Conservation (phyloP, 2,888 invertebrate genomes). For the Callyntrura sp. region DNA sequence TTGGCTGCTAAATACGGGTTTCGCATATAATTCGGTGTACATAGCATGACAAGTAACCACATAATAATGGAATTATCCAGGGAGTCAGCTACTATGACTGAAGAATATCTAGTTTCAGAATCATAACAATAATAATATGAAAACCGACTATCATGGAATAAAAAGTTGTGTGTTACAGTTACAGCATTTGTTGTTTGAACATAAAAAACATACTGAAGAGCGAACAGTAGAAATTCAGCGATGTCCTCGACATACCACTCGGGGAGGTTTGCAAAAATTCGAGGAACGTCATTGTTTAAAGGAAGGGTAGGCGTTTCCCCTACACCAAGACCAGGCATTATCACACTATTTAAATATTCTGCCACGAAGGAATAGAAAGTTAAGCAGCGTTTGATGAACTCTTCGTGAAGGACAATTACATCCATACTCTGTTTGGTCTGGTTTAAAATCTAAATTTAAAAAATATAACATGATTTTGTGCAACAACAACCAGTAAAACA, state of each 20-base stretch:
- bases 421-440: slow-evolving; percentile 97
- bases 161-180: too few species aligned
- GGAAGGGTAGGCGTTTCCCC: slow-evolving; percentile 85
- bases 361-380: slow-evolving; percentile 95
- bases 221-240: slow-evolving; percentile 97
- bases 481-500: neutral
- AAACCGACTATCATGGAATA: too few species aligned
- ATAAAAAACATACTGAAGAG: slow-evolving; percentile 92
- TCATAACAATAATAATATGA: too few species aligned
- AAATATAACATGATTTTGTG: slow-evolving; percentile 57
- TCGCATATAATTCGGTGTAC: slow-evolving; percentile 95
- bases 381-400: slow-evolving; percentile 92
- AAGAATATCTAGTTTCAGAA: slow-evolving; percentile 90
- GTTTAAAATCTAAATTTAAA: slow-evolving; percentile 85
- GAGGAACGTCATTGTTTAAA: slow-evolving; percentile 88
- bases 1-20: slow-evolving; percentile 99
- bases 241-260: slow-evolving; percentile 99
- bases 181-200: neutral
- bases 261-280: slow-evolving; percentile 95
- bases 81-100: slow-evolving; percentile 90
- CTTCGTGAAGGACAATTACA: slow-evolving; percentile 94
- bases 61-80: slow-evolving; percentile 94
- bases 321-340: slow-evolving; percentile 84
- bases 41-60: slow-evolving; percentile 95
- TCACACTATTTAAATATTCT: slow-evolving; percentile 88